Conservation (phyloP, 1,140 invertebrate genomes). For the Cecropterus lyciades region DNA sequence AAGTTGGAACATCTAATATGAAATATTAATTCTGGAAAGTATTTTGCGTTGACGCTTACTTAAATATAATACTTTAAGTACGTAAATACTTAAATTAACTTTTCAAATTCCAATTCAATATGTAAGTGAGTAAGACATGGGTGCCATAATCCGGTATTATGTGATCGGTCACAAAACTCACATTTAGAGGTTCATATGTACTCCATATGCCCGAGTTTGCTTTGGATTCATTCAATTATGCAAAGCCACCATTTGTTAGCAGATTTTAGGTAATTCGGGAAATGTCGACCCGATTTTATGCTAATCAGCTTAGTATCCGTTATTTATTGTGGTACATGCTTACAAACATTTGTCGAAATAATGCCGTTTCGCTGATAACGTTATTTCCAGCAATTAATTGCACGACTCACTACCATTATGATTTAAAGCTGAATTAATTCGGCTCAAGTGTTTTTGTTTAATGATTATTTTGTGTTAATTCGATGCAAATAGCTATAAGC, state of each 20-base stretch:
- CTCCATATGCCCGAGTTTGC: slow-evolving; percentile 68
- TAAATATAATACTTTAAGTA: too few species aligned
- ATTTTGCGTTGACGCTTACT: too few species aligned
- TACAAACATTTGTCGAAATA: slow-evolving; percentile 66
- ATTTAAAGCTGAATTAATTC: slow-evolving; percentile 69
- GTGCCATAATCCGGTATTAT: not conserved
- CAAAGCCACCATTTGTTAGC: slow-evolving; percentile 81
- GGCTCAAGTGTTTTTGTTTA: slow-evolving; percentile 64
- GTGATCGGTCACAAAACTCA: slow-evolving; percentile 15
- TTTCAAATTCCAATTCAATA: not conserved
- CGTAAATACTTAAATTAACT: too few species aligned
- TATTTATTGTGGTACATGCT: slow-evolving; percentile 72
- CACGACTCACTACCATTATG: slow-evolving; percentile 65
- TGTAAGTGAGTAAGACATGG: not conserved
- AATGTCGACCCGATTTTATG: slow-evolving; percentile 77
- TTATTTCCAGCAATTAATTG: slow-evolving; percentile 74
- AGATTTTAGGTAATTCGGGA: slow-evolving; percentile 78
- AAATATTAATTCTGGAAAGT: too few species aligned
- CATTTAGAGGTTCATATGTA: slow-evolving; percentile 26
- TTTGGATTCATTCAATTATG: slow-evolving; percentile 75
- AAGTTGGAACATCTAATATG: too few species aligned
- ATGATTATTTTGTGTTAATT: slow-evolving; percentile 73
- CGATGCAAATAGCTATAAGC: slow-evolving; percentile 52
- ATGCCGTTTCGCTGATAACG: slow-evolving; percentile 65
- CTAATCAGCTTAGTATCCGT: slow-evolving; percentile 77